Percentiles rank a stretch among this genome's conserved stretches.
Evolutionary conservation across 2,888 invertebrate genomes (phyloP).

Genomic region (Sussaba pulchella): DNA sequence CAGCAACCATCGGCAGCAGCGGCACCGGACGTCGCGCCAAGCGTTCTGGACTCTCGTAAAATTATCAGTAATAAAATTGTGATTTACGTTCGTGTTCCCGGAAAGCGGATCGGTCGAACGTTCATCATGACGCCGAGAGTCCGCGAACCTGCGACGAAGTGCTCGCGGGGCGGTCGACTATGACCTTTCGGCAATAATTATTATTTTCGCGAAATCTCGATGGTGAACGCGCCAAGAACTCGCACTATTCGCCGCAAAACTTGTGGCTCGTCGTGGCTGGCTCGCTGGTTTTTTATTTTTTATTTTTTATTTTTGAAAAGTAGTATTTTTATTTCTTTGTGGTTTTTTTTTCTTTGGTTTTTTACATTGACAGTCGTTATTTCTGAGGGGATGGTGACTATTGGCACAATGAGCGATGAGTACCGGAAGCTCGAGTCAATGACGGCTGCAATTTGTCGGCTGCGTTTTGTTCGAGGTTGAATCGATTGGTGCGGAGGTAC

Average conservation of each 20-base stretch:
- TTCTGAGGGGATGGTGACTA: background rate
- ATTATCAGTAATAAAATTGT: constrained; percentile 83
- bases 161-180: constrained; percentile 63
- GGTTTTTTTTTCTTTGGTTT: too few species aligned
- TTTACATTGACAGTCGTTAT: too few species aligned
- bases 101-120: constrained; percentile 78
- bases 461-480: too few species aligned
- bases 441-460: background rate
- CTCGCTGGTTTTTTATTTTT: background rate
- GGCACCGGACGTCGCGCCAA: constrained; percentile 60
- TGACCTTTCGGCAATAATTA: constrained; percentile 70
- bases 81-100: constrained; percentile 80
- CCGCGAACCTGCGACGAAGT: constrained; percentile 55
- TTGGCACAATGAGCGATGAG: background rate
- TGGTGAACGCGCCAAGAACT: background rate
- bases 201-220: constrained; percentile 61
- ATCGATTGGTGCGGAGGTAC: too few species aligned
- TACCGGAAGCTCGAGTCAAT: constrained; percentile 1
- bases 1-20: constrained; percentile 38
- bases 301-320: constrained; percentile 5
- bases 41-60: constrained; percentile 78
- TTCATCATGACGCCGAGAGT: constrained; percentile 58
- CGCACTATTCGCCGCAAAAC: background rate
- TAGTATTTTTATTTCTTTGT: too few species aligned
- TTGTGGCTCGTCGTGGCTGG: background rate